Base-by-base conservation (phyloP, 2,888 invertebrate species). In the Eupithecia vulgata region DNA sequence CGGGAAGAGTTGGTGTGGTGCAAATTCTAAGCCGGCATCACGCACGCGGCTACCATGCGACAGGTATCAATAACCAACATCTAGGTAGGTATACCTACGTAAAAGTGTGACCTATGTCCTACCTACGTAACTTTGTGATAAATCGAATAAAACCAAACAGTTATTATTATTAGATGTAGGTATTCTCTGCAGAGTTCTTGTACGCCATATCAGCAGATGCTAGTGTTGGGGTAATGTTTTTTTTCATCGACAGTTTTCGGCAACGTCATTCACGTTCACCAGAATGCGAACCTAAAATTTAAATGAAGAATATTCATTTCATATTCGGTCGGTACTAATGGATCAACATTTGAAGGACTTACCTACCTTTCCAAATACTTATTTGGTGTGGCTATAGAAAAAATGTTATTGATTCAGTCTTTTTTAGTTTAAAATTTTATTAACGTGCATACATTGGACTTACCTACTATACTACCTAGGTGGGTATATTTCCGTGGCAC, bases 201-300 rank as follows among this genome's bases (percentile, higher is more conserved):
- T 57, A 57, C 84, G 85, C 87, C 85, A 86, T 88, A 89, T 89
- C 88, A 87, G 87, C 85, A 83, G 82, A 79, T 74, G 78, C 76
- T 90, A 90, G 91, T 84, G 91, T 70, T 87, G 89, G 76, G 83
- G 81, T 76, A 72, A 74, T 79, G 74, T 52, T 21, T n/a, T 6
- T 57, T 69, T 76, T 75, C 76, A 84, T 87, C 86, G 87, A 85
- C 48, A 71, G 25, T 65, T 37, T 35, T 64, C 30, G 15, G 12
- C 25, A 34, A 17, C 6, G 6, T 0, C 8, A 1, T 15, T 34
- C 34, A 21, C 35, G n/a, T 64, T n/a, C 5, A 4, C n/a, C 10
- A n/a, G 17, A 35, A 10, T 64, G 0, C 1, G 5, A 12, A 57
- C 57, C 10, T n/a, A 25, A 48, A 13, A 21, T n/a, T 52, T 0